Evolutionary conservation across 1,140 invertebrate genomes (phyloP), one percentile per base, ranked within the genome.

Genomic region (Zaprionus camerounensis): DNA sequence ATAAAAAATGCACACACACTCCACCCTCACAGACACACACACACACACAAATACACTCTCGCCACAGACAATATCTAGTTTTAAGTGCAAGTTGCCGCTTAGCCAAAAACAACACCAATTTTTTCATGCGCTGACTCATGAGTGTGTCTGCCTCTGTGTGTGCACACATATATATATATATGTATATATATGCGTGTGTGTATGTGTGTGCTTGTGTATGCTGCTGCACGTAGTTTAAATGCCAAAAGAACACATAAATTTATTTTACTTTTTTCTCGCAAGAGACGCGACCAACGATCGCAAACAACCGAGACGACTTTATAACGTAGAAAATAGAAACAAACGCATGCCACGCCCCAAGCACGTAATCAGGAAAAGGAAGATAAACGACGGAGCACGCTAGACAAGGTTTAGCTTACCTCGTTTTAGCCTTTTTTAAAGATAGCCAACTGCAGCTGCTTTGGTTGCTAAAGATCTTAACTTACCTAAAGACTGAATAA

Each of bases 231-330:
- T 81, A 72, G 75, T 80, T 69, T 57, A 67, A 88, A 88, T 78
- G 78, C 71, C 62, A 81, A 87, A 78, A 76, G 81, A 76, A 70
- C 83, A 76, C 84, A 87, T 88, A 87, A 88, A 87, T 86, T 87
- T 75, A 67, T 77, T 78, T 86, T 80, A 82, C 78, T 88, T 36
- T 41, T 56, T 56, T 24, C 58, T 31, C 51, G 58, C 44, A 82
- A 65, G 53, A 41, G 17, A 55, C 56, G 56, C 66, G 26, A 31
- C 36, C 53, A 57, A 49, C 66, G 56, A 74, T 74, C 65, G 41
- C 44, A 66, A 63, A 65, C 72, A 67, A 76, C 64, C 24, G 31
- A 67, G 36, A 7, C 22, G 28, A 61, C 17, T 22, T 51, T 51
- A 51, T 51, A 53, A 31, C 20, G 20, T n/a, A 7, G 7, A 59